Evolutionary conservation across 2,888 invertebrate genomes (phyloP), one percentile per base, ranked within the genome.

Genomic region (Scaptomyza caliginosa): DNA sequence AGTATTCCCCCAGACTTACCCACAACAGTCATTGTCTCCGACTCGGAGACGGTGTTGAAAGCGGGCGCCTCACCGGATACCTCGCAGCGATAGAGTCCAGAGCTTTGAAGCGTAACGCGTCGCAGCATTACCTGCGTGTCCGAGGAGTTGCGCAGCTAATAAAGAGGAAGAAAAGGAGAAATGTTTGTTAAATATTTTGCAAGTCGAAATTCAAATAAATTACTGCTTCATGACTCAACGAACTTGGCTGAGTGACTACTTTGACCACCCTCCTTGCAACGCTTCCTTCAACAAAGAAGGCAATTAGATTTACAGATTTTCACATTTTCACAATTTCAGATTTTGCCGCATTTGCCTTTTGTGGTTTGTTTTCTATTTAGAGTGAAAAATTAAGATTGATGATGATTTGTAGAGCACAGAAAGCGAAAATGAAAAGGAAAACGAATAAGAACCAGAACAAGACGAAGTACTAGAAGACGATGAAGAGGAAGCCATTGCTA

Each of bases 31-130:
- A 95, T 95, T 88, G 95, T 94, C 38, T 94, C 93, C 88, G 95
- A 94, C 88, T 95, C 94, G 30, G 94, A 94, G 52, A 95, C 95
- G 10, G 95, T 95, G 77, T 94, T 94, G 91, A 96, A 96, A 65
- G 95, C 94, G 11, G 96, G 95, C 59, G 95, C 93, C 89, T 96
- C 95, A 11, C 95, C 96, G 13, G 95, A 95, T 62, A 96, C 95
- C 90, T 96, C 96, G 89, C 95, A 96, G 71, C 95, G 93, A 91
- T 95, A 96, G 48, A 95, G 92, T 26, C 96, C 96, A 7, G 95
- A 94, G 39, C 95, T 94, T 89, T 94, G 93, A 77, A 95, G 91
- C 60, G 94, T 94, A 45, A 96, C 94, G 11, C 94, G 94, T 54
- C 93, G 92, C 83, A 96, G 92, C 62, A 94, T 93, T 67, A 95